Evolutionary conservation across 2,888 invertebrate species (phyloP), one percentile per base, ranked within the genome.

Genomic region (Melanotus villosus): DNA sequence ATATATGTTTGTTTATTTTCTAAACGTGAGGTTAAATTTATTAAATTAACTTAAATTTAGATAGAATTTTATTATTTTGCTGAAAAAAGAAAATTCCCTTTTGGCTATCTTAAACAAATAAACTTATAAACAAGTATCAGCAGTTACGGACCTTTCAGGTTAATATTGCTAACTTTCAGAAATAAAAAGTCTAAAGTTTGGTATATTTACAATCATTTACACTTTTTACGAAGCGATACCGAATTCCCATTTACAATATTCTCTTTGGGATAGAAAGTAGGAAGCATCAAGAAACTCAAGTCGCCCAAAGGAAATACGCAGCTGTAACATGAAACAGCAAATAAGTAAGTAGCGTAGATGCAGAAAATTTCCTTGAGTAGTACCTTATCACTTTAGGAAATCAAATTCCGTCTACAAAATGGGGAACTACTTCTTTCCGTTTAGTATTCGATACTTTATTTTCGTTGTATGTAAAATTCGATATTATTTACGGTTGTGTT

Each of bases 291-390:
- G 43, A 43, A 43, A 43, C 43, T 19, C 18, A 19, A 43, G 43
- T 43, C n/a, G 43, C 43, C 43, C 18, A 50, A 30, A 26, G 50
- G 26, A 50, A 50, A 47, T 47, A 23, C 47, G 12, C 23, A n/a
- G 50, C 50, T 50, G 50, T 30, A 50, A 50, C 16, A 26, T 16
- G 50, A 50, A 23, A 14, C 50, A 50, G 23, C 30, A 50, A 50
- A 50, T 50, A 50, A 50, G 30, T 50, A 50, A 26, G 16, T 12
- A 26, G 12, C 23, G 50, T 50, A 12, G 30, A 50, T 50, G 50
- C 50, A 50, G 50, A 43, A 43, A 43, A 43, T 43, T 50, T 50
- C 50, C 50, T 30, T 50, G 50, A 43, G 19, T 43, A 43, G 43
- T 30, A 26, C 26, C 50, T 50, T 50, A 50, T 30, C 50, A 30